A percentile compares a stretch with the other conserved stretches of the same genome.
These are phyloP conservation scores for Emydoidea blandingii DNA, from an alignment of 2,797 vertebrate species.

Conservation along the genomic window DNA sequence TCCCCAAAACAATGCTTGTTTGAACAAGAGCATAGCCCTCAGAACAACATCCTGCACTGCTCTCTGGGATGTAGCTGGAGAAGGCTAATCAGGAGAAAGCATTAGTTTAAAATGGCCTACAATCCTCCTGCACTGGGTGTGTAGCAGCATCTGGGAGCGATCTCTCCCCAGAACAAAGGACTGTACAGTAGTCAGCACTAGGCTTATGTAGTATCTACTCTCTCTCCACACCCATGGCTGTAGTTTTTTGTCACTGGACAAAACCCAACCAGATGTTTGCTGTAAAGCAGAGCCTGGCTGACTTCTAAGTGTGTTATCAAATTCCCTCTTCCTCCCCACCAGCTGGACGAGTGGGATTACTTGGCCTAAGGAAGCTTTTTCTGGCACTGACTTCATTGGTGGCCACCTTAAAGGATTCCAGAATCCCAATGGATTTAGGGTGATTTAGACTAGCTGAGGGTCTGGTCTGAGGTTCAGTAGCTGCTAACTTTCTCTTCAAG, in stretches of 20 bases:
- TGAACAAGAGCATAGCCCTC: too few relatives aligned
- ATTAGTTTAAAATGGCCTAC: neutral
- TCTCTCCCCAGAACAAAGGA: fast-evolving
- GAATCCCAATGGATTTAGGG: fast-evolving
- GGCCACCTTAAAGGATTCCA: neutral
- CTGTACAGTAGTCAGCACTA: fast-evolving
- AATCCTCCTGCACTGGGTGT: fast-evolving
- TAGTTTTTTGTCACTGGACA: neutral
- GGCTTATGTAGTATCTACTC: fast-evolving
- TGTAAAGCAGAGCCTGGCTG: slow-evolving; percentile 15
- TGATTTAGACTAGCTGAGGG: neutral
- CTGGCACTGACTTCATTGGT: neutral
- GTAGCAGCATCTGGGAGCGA: neutral
- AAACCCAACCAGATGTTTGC: slow-evolving; percentile 43
- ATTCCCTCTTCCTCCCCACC: neutral
- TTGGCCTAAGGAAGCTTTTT: slow-evolving; percentile 23
- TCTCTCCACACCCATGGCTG: neutral
- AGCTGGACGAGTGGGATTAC: neutral
- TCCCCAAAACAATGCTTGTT: too few relatives aligned
- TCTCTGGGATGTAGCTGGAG: neutral
- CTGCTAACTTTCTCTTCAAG: neutral
- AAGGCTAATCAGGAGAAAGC: neutral
- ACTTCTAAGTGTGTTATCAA: slow-evolving; percentile 13
- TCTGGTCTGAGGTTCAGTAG: neutral
- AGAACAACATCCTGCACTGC: neutral